These are phyloP conservation scores for Phallusia fumigata DNA, from an alignment of 23 tunicate species.

Conservation along the genomic window DNA sequence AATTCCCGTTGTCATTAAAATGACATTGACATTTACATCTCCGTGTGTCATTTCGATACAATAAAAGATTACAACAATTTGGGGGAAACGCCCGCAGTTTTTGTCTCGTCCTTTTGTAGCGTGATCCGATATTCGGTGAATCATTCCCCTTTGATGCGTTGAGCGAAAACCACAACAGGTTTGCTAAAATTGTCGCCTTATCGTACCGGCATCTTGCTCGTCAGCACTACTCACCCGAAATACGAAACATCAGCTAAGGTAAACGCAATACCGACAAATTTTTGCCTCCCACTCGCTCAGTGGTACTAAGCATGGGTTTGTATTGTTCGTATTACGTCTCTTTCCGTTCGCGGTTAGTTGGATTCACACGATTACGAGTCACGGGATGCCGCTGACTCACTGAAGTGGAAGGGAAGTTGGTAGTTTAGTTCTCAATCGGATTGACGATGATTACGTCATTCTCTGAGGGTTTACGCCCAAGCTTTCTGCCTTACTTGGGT, in stretches of 20 bases:
- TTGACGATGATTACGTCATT: background rate
- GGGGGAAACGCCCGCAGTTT: too few relatives aligned
- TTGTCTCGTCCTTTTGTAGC: too few relatives aligned
- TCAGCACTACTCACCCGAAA: background rate
- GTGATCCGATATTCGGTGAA: too few relatives aligned
- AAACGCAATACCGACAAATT: background rate
- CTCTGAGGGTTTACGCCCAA: background rate
- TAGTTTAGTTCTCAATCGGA: background rate
- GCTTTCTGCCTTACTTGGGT: background rate
- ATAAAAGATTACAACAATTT: too few relatives aligned
- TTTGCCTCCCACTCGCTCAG: background rate
- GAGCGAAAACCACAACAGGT: too few relatives aligned
- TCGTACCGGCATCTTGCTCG: slow-evolving; percentile 9
- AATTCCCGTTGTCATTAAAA: too few relatives aligned
- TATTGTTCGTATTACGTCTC: background rate
- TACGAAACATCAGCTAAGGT: background rate
- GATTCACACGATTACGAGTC: background rate
- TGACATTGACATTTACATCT: too few relatives aligned
- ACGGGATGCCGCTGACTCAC: background rate
- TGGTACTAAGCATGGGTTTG: background rate
- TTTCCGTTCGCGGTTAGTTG: background rate
- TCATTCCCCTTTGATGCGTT: too few relatives aligned
- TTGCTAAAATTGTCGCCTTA: background rate
- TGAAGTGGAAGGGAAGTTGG: slow-evolving; percentile 7
- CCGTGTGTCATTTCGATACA: too few relatives aligned